These are phyloP conservation scores for Panthera uncia DNA, from an alignment of 2,113 vertebrate genomes.

Conservation along the genomic window DNA sequence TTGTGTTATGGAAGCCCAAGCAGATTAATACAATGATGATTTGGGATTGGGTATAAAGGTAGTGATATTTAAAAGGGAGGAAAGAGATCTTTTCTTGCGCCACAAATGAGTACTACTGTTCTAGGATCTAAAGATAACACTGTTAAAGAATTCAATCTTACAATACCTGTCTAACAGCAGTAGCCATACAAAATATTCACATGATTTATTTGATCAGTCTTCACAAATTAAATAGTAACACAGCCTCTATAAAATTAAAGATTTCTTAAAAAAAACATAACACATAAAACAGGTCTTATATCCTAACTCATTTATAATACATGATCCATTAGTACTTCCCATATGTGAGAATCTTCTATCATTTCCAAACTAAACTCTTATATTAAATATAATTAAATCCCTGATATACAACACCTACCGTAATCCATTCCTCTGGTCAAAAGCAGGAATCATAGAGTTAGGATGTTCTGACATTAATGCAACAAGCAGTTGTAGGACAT, in stretches of 20 bases:
- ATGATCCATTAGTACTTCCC: not conserved
- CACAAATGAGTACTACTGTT: not conserved
- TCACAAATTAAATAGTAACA: not conserved
- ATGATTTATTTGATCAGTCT: not conserved
- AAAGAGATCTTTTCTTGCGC: not conserved
- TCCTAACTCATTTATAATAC: not conserved
- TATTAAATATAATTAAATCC: conserved; percentile 32
- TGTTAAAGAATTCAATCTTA: not conserved
- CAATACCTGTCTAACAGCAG: not conserved
- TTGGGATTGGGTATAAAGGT: not conserved
- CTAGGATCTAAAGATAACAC: not conserved
- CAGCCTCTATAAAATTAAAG: not conserved
- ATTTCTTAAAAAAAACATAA: not conserved
- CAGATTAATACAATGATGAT: not conserved
- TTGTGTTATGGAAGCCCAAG: not conserved
- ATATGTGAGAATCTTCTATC: conserved; percentile 22
- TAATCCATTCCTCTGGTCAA: conserved; percentile 97
- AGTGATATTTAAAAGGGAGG: not conserved
- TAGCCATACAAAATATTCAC: not conserved
- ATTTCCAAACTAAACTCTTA: conserved; percentile 53
- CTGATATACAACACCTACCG: conserved; percentile 86
- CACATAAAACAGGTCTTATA: not conserved
- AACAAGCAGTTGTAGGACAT: conserved; percentile 97
- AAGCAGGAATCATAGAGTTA: conserved; percentile 95
- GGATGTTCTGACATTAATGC: conserved; percentile 98